These are phyloP conservation scores for Oxyura jamaicensis DNA, from an alignment of 2,113 vertebrate species.

Conservation along the genomic window DNA sequence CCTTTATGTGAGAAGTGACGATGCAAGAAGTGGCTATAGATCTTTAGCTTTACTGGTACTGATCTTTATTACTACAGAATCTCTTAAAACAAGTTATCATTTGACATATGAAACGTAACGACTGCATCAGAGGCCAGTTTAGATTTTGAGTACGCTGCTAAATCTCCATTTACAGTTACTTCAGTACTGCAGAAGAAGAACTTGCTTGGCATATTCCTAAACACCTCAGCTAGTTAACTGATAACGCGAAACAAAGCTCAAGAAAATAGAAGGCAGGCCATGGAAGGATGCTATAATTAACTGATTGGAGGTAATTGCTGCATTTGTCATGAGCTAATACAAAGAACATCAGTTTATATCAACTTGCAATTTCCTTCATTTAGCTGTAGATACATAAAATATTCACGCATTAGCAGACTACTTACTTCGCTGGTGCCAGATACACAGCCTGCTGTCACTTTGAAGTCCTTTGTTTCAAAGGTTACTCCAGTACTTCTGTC, in stretches of 20 bases:
- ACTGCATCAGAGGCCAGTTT: not conserved
- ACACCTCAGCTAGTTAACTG: not conserved
- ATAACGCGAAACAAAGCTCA: not conserved
- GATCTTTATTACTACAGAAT: not conserved
- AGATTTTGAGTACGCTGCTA: not conserved
- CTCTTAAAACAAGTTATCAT: not conserved
- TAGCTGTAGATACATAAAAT: slow-evolving; percentile 26
- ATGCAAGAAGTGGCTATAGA: not conserved
- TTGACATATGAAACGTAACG: not conserved
- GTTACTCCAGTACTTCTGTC: not conserved
- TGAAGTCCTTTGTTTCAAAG: slow-evolving; percentile 59
- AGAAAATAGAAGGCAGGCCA: not conserved
- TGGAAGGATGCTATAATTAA: slow-evolving; percentile 27
- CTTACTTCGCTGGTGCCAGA: slow-evolving; percentile 53
- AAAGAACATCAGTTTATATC: slow-evolving; percentile 4
- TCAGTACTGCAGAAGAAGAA: not conserved
- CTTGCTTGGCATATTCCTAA: not conserved
- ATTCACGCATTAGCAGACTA: slow-evolving; percentile 13
- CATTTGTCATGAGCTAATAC: not conserved
- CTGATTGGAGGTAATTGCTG: slow-evolving; percentile 54
- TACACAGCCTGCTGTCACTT: slow-evolving; percentile 45
- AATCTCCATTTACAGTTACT: not conserved
- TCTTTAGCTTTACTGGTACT: not conserved
- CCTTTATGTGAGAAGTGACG: not conserved
- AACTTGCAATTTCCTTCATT: slow-evolving; percentile 36